Percentiles rank a stretch among this genome's conserved stretches.
These are phyloP conservation scores for Pituophis catenifer DNA, from an alignment of 2,113 vertebrate species.

Conservation along the genomic window DNA sequence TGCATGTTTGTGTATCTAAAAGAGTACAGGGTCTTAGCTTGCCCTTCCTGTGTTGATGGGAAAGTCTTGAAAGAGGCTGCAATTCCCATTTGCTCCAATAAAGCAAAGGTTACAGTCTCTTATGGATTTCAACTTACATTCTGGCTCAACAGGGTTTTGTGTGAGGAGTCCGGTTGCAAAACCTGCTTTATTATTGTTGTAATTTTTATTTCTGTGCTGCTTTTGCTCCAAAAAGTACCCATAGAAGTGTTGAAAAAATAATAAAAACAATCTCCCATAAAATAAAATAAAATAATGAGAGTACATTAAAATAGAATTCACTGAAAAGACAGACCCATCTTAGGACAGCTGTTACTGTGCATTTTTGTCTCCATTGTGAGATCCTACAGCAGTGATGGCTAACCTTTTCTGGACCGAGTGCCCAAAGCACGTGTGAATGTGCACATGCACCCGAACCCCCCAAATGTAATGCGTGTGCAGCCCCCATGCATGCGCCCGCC, in stretches of 20 bases:
- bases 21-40: not conserved
- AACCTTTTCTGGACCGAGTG: too few relatives aligned
- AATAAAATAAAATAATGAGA: not conserved
- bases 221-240: not conserved
- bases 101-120: not conserved
- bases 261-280: not conserved
- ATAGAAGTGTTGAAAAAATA: not conserved
- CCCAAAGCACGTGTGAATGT: too few relatives aligned
- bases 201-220: not conserved
- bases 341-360: not conserved
- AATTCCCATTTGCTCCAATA: not conserved
- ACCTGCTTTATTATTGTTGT: not conserved
- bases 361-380: not conserved
- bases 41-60: not conserved
- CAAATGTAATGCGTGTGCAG: too few relatives aligned
- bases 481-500: too few relatives aligned
- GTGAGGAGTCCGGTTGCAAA: not conserved
- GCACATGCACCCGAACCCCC: too few relatives aligned
- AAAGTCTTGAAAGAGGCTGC: not conserved
- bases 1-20: not conserved
- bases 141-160: not conserved
- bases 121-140: not conserved
- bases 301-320: not conserved
- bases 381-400: not conserved
- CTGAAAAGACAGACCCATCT: not conserved